A percentile compares a stretch with the other conserved stretches of the same genome.
Conservation (phyloP, 2,797 vertebrate genomes). For the Diplodus puntazzo region DNA sequence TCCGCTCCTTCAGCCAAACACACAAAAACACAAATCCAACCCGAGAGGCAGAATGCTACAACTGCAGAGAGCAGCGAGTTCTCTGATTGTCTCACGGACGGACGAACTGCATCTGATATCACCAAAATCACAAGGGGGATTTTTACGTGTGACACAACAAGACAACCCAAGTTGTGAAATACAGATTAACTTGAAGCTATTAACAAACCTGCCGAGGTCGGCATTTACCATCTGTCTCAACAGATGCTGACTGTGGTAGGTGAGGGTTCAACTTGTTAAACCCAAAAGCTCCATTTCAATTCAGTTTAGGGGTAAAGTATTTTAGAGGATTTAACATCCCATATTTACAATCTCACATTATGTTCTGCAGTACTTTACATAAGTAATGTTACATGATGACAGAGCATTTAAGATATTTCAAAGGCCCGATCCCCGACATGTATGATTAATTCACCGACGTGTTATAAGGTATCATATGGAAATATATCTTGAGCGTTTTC, state of each 20-base stretch:
- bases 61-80: not conserved
- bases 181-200: conserved; percentile 55
- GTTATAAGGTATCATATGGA: not conserved
- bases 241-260: conserved; percentile 57
- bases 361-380: too few species aligned
- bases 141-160: not conserved
- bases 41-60: conserved; percentile 5
- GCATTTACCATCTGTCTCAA: conserved; percentile 64
- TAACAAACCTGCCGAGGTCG: conserved; percentile 59
- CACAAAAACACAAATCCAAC: conserved; percentile 41
- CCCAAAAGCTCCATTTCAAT: conserved; percentile 13
- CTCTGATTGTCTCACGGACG: not conserved
- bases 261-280: conserved; percentile 52
- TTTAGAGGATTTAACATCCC: conserved; percentile 12
- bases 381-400: not conserved
- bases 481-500: not conserved
- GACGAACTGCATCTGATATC: not conserved
- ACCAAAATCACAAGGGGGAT: not conserved
- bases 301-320: not conserved
- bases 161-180: conserved; percentile 11
- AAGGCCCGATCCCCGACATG: not conserved
- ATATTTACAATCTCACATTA: not conserved
- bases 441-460: not conserved
- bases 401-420: not conserved
- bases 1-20: conserved; percentile 39